phyloP scores from a whole-genome alignment of 2,888 invertebrate species.

The Eupithecia subumbrata region DNA sequence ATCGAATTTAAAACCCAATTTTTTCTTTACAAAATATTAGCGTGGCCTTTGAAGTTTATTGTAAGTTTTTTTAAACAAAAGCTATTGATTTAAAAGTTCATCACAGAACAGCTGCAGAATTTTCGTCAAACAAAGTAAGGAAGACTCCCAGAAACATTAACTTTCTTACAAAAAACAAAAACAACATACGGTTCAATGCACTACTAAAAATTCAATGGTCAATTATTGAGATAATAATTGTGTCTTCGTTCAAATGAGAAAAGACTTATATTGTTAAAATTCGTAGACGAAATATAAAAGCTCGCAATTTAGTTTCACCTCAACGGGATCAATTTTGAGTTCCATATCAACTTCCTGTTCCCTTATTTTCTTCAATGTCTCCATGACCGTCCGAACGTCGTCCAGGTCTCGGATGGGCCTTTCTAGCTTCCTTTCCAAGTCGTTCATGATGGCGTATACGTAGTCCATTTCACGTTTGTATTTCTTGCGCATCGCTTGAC shows the following conservation, averaged over 20 bases:
- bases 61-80: no score
- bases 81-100: no score
- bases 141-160: no score
- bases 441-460: conserved; percentile 95
- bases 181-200: background rate
- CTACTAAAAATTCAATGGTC: no score
- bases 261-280: background rate
- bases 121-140: no score
- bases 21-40: no score
- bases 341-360: conserved; percentile 99
- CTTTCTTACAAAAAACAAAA: no score
- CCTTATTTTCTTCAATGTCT: conserved; percentile 95
- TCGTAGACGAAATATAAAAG: background rate
- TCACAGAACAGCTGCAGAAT: no score
- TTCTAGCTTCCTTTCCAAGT: conserved; percentile 94
- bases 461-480: conserved; percentile 97
- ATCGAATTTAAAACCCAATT: no score
- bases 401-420: conserved; percentile 95
- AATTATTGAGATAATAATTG: background rate
- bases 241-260: background rate
- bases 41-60: no score
- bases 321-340: conserved; percentile 95
- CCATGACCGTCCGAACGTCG: conserved; percentile 97
- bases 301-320: conserved; percentile 78
- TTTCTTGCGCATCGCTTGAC: conserved; percentile 94